These are phyloP conservation scores for Acanthopleura granulata DNA, from an alignment of 2,888 invertebrate genomes.

Conservation along the genomic window DNA sequence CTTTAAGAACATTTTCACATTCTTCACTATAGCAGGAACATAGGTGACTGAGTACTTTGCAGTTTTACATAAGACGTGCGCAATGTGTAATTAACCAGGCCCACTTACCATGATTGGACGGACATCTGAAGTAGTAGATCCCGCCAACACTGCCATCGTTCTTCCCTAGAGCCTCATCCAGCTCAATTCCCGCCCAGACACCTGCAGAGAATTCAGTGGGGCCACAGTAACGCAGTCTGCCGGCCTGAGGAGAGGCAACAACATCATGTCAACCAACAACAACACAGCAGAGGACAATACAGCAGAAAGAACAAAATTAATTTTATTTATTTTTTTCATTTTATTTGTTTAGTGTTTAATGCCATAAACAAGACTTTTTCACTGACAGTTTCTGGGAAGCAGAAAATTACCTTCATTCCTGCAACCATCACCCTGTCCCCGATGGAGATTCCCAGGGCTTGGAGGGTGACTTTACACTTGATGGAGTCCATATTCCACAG, in stretches of 20 bases:
- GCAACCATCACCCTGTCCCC: conserved; percentile 70
- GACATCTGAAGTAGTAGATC: conserved; percentile 69
- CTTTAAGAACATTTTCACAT: too few species aligned
- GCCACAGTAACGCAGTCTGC: conserved; percentile 70
- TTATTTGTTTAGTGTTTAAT: too few species aligned
- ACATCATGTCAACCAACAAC: neutral
- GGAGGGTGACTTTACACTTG: conserved; percentile 64
- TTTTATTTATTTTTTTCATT: too few species aligned
- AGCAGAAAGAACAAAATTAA: too few species aligned
- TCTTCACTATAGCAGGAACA: too few species aligned
- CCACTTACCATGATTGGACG: conserved; percentile 69
- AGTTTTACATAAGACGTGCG: too few species aligned
- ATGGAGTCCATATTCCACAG: conserved; percentile 61
- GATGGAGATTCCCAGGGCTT: conserved; percentile 69
- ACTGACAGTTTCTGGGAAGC: too few species aligned
- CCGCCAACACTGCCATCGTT: conserved; percentile 72
- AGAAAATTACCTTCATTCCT: conserved; percentile 63
- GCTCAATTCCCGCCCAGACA: conserved; percentile 73
- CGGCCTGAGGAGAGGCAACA: conserved; percentile 48
- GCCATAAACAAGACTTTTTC: too few species aligned
- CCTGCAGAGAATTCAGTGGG: conserved; percentile 72
- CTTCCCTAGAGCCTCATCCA: conserved; percentile 72
- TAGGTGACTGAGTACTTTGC: too few species aligned
- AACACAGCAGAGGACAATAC: too few species aligned
- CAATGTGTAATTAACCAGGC: too few species aligned